Conservation (phyloP, 2,888 invertebrate genomes). For the Dolichopus griseipennis region DNA sequence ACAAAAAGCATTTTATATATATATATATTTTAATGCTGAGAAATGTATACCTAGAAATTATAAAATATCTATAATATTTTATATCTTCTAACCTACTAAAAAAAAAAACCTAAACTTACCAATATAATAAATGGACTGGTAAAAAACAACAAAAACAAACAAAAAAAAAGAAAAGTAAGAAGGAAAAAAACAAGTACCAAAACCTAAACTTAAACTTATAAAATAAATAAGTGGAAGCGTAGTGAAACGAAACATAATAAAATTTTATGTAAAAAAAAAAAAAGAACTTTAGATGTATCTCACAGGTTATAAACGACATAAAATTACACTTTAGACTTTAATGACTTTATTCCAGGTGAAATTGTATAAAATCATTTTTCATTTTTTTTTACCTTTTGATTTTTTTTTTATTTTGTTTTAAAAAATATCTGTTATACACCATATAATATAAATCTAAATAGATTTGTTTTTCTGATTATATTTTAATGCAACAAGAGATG, state of each 20-base stretch:
- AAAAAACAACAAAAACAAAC: too few species aligned
- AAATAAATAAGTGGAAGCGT: not conserved
- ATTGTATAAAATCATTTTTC: not conserved
- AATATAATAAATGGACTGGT: not conserved
- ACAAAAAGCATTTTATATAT: too few species aligned
- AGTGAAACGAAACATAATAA: not conserved
- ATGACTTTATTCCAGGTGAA: not conserved
- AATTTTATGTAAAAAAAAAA: too few species aligned
- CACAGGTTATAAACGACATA: not conserved
- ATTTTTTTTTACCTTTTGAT: too few species aligned
- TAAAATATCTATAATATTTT: not conserved
- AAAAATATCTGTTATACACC: not conserved
- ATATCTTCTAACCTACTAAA: not conserved
- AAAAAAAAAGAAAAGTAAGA: too few species aligned
- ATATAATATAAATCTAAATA: too few species aligned
- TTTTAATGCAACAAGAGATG: too few species aligned
- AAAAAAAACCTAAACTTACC: too few species aligned
- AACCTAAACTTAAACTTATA: not conserved
- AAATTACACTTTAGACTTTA: constrained; percentile 6
- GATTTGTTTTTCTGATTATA: too few species aligned
- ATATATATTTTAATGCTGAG: not conserved
- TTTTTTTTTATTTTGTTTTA: not conserved
- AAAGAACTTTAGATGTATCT: not conserved
- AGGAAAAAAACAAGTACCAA: not conserved
- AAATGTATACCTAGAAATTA: not conserved